phyloP scores from a whole-genome alignment of 2,797 vertebrate species.

The Notolepis coatsorum region DNA sequence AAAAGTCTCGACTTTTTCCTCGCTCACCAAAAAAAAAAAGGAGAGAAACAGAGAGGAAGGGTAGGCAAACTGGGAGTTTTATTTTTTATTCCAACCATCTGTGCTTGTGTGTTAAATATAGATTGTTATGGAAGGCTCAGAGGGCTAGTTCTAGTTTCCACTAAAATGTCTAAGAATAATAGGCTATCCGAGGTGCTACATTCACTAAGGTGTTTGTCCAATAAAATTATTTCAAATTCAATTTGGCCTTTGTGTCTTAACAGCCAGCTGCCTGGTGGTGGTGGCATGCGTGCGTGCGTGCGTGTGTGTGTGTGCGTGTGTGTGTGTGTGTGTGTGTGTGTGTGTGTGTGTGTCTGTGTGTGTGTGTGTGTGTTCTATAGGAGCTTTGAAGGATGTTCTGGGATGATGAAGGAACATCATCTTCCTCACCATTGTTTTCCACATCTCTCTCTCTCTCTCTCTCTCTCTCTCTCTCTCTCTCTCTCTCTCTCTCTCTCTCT shows the following conservation, averaged over 20 bases:
- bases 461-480: constrained; percentile 4
- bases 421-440: constrained; percentile 31
- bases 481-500: constrained; percentile 57
- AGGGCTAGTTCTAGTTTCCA: constrained; percentile 71
- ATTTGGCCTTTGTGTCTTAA: constrained; percentile 37
- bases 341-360: no score
- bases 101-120: constrained; percentile 73
- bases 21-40: constrained; percentile 47
- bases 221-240: constrained; percentile 55
- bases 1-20: constrained; percentile 63
- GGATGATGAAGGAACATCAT: constrained; percentile 49
- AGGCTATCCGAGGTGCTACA: constrained; percentile 57
- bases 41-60: constrained; percentile 55
- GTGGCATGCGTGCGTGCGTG: no score
- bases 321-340: no score
- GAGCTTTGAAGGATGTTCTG: constrained; percentile 60
- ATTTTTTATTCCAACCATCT: constrained; percentile 75
- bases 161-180: constrained; percentile 72
- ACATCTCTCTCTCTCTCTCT: constrained; percentile 12
- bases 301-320: no score
- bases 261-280: constrained; percentile 49
- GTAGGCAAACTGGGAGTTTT: constrained; percentile 62
- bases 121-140: constrained; percentile 71
- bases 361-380: no score
- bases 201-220: constrained; percentile 59